These are phyloP conservation scores for Ceuthmochares aereus DNA, from an alignment of 2,113 vertebrate species.

Conservation along the genomic window DNA sequence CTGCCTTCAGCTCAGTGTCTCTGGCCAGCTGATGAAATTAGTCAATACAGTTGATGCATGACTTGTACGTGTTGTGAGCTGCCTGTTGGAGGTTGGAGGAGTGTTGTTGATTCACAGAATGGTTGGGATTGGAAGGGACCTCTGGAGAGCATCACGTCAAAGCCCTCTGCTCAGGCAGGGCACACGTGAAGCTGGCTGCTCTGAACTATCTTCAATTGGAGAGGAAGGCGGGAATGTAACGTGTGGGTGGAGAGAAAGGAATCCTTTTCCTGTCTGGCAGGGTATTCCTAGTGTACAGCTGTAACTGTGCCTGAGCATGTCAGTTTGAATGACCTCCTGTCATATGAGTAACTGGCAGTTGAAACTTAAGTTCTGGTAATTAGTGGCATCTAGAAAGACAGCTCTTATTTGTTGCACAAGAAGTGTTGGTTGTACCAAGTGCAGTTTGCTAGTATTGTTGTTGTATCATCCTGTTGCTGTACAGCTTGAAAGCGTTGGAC, in stretches of 20 bases:
- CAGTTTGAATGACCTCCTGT: not conserved
- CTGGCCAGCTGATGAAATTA: not conserved
- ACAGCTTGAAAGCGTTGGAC: not conserved
- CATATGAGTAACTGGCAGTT: not conserved
- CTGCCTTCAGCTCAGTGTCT: not conserved
- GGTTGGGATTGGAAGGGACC: not conserved
- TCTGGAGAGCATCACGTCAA: not conserved
- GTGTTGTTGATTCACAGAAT: not conserved
- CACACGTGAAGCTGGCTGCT: not conserved
- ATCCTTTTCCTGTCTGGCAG: not conserved
- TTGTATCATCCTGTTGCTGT: not conserved
- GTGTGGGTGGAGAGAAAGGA: not conserved
- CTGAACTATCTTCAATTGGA: not conserved
- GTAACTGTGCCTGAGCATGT: not conserved
- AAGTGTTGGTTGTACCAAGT: accelerated
- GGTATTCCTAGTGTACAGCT: not conserved
- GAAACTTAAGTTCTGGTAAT: not conserved
- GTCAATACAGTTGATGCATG: not conserved
- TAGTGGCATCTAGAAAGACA: not conserved
- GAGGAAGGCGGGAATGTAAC: not conserved
- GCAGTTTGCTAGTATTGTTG: accelerated
- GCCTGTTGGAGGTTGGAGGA: not conserved
- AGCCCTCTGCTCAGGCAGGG: not conserved
- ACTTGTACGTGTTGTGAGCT: not conserved
- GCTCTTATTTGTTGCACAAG: not conserved